Base-by-base conservation (phyloP, 2,113 vertebrate genomes). In the Sus scrofa region DNA sequence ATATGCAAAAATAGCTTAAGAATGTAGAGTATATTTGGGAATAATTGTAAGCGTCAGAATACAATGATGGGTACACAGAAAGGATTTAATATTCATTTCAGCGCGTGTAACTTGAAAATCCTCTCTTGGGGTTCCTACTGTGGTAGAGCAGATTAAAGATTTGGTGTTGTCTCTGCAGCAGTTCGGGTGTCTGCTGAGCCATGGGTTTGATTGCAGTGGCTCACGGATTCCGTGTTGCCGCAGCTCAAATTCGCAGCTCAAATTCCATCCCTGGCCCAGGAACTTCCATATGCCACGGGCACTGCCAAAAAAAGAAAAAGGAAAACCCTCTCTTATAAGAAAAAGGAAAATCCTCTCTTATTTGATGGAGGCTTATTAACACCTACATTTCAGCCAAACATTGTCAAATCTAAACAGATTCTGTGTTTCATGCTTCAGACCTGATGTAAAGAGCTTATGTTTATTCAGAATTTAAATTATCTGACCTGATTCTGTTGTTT, bases 391-490 rank as follows among this genome's bases (percentile, higher is more conserved):
- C 74, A 90, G 24, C 68, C 30, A 37, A 13, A 58, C 30, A 70
- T 81, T 70, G 32, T 92, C 3, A 34, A 86, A 67, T 78, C 86
- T 84, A 84, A 89, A 54, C 74, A 73, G 44, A 71, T 37, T 91
- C 86, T 50, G 56, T 92, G 65, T 94, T 91, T 96, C 56, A 81
- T 85, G 73, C 87, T 91, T 94, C 44, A 81, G 65, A 81, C 39
- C 13, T 15, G 32, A 27, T 89, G 3, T 62, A 68, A 95, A 88
- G 81, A 62, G 65, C 27, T 84, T 96, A 13, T 91, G 50, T 92
- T 95, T 85, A 95, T 89, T 91, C 56, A 67, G 50, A 89, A 78
- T 89, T 89, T 77, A 74, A 26, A 37, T 34, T 20, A 22, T 77
- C 30, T 70, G 39, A 60, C 24, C 58, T 63, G 14, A 75, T 91